Conservation (phyloP, 2,797 vertebrate species). For the Pseudochaenichthys georgianus region DNA sequence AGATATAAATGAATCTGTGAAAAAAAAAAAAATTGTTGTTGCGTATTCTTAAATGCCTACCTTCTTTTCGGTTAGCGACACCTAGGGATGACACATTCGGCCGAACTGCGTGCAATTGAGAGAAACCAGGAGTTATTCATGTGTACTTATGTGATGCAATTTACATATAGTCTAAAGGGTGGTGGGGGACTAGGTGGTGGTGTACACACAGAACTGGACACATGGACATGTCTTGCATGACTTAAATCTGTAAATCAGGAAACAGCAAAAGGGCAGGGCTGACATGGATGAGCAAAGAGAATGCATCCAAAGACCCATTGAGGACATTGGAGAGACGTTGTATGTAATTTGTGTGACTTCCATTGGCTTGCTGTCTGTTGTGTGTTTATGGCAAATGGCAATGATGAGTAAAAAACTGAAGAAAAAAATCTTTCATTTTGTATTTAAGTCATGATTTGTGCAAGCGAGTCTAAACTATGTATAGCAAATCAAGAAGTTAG, state of each 20-base stretch:
- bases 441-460: conserved; percentile 67
- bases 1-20: conserved; percentile 73
- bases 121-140: conserved; percentile 97
- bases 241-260: conserved; percentile 83
- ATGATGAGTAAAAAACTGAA: conserved; percentile 63
- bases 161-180: conserved; percentile 66
- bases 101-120: conserved; percentile 95
- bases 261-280: conserved; percentile 86
- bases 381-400: conserved; percentile 57
- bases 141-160: conserved; percentile 82
- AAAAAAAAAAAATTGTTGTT: conserved; percentile 88
- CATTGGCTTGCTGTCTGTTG: conserved; percentile 57
- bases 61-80: conserved; percentile 99
- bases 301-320: conserved; percentile 88
- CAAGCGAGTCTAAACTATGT: conserved; percentile 63
- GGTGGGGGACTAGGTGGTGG: conserved; percentile 82
- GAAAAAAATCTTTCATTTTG: conserved; percentile 47
- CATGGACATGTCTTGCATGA: conserved; percentile 85
- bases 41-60: conserved; percentile 90
- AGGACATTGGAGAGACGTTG: conserved; percentile 73
- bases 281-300: conserved; percentile 88
- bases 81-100: conserved; percentile 99
- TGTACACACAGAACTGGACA: conserved; percentile 89
- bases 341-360: conserved; percentile 79
- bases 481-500: conserved; percentile 75